These are phyloP conservation scores for Ondatra zibethicus DNA, from an alignment of 2,113 vertebrate genomes.

Conservation along the genomic window DNA sequence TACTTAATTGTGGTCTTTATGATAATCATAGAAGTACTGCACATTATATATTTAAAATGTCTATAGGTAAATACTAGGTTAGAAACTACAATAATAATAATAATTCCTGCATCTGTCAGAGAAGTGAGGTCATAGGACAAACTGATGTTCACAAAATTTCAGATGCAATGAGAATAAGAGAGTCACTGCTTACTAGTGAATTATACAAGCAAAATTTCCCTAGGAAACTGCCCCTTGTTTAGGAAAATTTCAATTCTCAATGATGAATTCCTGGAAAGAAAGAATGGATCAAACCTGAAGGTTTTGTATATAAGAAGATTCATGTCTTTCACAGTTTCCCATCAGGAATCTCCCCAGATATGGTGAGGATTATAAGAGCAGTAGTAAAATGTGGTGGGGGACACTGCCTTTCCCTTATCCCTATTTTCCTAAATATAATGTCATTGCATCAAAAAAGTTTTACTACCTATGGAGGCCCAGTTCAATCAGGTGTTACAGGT, in stretches of 20 bases:
- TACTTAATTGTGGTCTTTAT: background rate
- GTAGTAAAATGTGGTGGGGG: background rate
- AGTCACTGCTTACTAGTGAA: background rate
- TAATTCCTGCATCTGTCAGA: background rate
- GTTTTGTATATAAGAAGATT: too few relatives aligned
- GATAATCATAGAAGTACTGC: background rate
- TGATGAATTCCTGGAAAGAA: background rate
- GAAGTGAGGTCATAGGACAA: background rate
- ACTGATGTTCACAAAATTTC: background rate
- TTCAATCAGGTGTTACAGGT: background rate
- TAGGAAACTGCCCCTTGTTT: accelerated
- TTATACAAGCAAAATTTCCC: background rate
- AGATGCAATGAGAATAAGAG: accelerated
- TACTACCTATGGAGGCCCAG: background rate
- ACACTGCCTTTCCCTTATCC: too few relatives aligned
- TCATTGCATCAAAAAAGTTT: background rate
- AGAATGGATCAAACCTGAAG: background rate
- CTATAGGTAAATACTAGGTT: background rate
- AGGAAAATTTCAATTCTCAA: background rate
- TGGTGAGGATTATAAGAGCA: too few relatives aligned
- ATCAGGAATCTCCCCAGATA: background rate
- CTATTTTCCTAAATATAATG: too few relatives aligned
- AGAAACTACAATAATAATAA: background rate
- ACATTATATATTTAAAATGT: background rate
- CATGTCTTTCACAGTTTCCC: background rate